Base-by-base conservation (phyloP, 1,140 invertebrate species). In the Drosophila arawakana region DNA sequence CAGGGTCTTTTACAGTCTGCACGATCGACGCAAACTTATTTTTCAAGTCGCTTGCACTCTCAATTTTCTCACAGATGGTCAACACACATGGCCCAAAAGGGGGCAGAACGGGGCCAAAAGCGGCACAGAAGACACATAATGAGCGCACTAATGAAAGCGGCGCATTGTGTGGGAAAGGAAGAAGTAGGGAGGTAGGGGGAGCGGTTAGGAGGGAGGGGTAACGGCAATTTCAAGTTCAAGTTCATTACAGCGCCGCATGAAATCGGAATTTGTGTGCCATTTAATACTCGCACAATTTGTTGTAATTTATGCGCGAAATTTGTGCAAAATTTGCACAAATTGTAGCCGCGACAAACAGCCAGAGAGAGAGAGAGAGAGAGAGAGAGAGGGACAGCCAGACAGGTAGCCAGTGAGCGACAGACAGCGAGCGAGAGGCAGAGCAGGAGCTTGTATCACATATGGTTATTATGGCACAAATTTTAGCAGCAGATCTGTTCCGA, bases 221-320 rank as follows among this genome's bases (percentile, higher is more conserved):
- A 18, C 18, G 1, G n/a, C 6, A 68, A 39, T 46, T 70, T 73
- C 84, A 88, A 88, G 84, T 89, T 88, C 84, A 88, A 89, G 84
- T 89, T 89, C 81, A 83, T 83, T 83, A 72, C 58, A 72, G 71
- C 66, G 46, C 78, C 70, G 44, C 70, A 73, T 62, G 63, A 68
- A 73, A 68, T 61, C 57, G 62, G 52, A 49, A 66, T 72, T 57
- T 72, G 11, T 54, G 13, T 74, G n/a, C 13, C 54, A 46, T 61
- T 44, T 61, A 57, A 73, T 52, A 54, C 35, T 46, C 52, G 68
- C 55, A 60, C 71, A 81, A 81, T 79, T 85, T 79, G 65, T 76
- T 86, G 78, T 86, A 85, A 81, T 85, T 86, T 86, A 86, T 79
- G 78, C 75, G 54, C 59, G 35, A 81, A 61, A 61, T 76, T 61